Base-by-base conservation (phyloP, 2,797 vertebrate genomes). In the Anas capensis region DNA sequence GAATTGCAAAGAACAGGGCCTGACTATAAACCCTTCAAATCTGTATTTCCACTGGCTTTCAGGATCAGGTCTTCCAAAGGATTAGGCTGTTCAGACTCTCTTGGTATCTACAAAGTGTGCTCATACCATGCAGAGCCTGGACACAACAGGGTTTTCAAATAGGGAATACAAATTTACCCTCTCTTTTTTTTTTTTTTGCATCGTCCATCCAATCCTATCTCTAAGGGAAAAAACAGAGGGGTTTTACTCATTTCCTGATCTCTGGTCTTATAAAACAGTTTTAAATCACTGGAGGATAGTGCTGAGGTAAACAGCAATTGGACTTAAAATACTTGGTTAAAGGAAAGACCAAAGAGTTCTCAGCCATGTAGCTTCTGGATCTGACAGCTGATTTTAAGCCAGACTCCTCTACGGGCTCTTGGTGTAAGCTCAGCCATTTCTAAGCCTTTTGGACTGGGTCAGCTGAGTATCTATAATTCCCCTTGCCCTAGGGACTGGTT, bases 181-280 rank as follows among this genome's bases (percentile, higher is more conserved):
- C 34, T 66, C 8, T 23, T 42, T 42, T 42, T 42, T 44, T 23
- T 40, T 42, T 42, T 42, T 44, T 73, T 58, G 0, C 10, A 53
- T 33, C 87, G 61, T 23, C 34, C 19, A 29, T 56, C 65, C 82
- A 80, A 87, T 70, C 49, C 61, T 91, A 34, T 46, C 58, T 68
- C 36, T 65, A 75, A 75, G 31, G 14, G 19, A 20, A 81, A 76
- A 82, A 77, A 1, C 10, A 69, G 16, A 86, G 44, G 13, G 13
- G 33, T 58, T 93, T 92, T 88, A 81, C 15, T 91, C 26, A 83
- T 38, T 93, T 94, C 82, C 79, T 83, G 61, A 82, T 57, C 57
- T 86, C 93, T 36, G 34, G 44, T 86, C 73, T 92, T 93, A 70
- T 46, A 75, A 71, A 86, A 72, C 23, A 88, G 34, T 76, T 92